These are phyloP conservation scores for Rhagonycha fulva DNA, from an alignment of 2,888 invertebrate genomes.

Conservation along the genomic window DNA sequence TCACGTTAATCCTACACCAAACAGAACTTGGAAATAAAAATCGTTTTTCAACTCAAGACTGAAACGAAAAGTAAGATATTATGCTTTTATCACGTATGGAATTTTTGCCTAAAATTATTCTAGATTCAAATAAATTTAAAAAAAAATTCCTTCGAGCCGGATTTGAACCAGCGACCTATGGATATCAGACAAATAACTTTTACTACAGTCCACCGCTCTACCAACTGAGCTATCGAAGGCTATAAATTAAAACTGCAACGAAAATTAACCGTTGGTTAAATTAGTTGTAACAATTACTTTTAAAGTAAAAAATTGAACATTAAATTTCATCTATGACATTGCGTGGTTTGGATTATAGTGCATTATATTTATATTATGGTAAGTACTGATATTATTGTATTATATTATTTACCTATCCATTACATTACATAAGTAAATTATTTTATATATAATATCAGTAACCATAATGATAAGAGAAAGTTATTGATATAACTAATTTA, in stretches of 20 bases:
- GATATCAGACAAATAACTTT: conserved; percentile 50
- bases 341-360: no score
- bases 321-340: not conserved
- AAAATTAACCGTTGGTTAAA: not conserved
- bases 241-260: not conserved
- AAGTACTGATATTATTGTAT: no score
- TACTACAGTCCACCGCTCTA: conserved; percentile 54
- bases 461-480: not conserved
- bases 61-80: not conserved
- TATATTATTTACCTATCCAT: not conserved
- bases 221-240: conserved; percentile 53
- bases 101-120: no score
- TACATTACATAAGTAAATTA: not conserved
- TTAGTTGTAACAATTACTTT: no score
- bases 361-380: no score
- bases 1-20: not conserved
- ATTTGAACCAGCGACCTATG: conserved; percentile 73
- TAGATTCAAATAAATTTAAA: not conserved
- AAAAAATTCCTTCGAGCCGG: conserved; percentile 64
- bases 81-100: not conserved
- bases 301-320: not conserved
- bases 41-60: not conserved
- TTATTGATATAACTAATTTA: not conserved
- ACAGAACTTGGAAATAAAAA: not conserved
- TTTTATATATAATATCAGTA: not conserved